Evolutionary conservation across 2,797 vertebrate genomes (phyloP).

Genomic region (Mus spretus): DNA sequence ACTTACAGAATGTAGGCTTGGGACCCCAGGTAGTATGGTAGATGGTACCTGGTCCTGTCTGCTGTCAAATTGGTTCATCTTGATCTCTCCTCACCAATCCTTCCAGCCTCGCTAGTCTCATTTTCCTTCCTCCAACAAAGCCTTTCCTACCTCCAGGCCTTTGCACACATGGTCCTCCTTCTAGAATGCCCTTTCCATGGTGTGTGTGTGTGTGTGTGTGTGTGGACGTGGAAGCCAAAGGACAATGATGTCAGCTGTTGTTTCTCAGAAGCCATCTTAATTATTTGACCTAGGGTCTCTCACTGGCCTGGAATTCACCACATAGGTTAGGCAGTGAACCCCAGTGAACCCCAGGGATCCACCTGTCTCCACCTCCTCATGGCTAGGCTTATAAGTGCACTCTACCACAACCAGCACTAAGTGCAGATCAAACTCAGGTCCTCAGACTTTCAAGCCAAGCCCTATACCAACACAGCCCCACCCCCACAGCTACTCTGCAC

Average conservation of each 20-base stretch:
- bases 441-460: background rate
- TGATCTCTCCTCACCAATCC: background rate
- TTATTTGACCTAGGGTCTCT: background rate
- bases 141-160: background rate
- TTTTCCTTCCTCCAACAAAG: background rate
- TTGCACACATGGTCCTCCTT: slow-evolving; percentile 13
- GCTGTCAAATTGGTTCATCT: background rate
- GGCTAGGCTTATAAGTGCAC: background rate
- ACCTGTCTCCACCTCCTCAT: background rate
- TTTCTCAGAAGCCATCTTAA: background rate
- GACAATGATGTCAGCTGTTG: background rate
- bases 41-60: background rate
- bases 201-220: background rate
- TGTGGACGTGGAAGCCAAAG: background rate
- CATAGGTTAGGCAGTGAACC: background rate
- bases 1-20: background rate
- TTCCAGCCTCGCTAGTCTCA: background rate
- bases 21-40: background rate
- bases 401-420: background rate
- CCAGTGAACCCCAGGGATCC: background rate
- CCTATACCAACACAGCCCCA: background rate
- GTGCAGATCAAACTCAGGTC: background rate
- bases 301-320: background rate
- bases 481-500: background rate
- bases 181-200: background rate